phyloP scores from a whole-genome alignment of 2,888 invertebrate genomes.

The Aradus depressus region DNA sequence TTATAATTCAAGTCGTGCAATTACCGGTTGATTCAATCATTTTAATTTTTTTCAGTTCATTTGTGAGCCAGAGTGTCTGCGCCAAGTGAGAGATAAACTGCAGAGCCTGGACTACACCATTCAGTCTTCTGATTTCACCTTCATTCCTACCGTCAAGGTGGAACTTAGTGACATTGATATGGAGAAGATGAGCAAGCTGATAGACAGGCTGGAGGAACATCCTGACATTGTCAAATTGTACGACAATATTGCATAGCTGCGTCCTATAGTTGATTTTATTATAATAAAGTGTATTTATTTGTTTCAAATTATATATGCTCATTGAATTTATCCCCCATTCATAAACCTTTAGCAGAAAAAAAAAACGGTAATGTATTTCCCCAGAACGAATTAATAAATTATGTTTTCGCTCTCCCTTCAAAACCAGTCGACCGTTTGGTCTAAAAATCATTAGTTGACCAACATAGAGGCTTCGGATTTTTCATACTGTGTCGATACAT shows the following conservation, averaged over 20 bases:
- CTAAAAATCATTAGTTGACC: too few relatives aligned
- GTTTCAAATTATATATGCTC: too few relatives aligned
- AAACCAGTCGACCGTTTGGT: too few relatives aligned
- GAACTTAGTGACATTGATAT: slow-evolving; percentile 43
- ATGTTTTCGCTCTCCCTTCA: too few relatives aligned
- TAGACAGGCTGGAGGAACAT: slow-evolving; percentile 43
- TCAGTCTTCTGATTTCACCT: slow-evolving; percentile 41
- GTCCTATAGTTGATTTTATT: too few relatives aligned
- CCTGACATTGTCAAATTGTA: slow-evolving; percentile 48
- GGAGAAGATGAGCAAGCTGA: slow-evolving; percentile 39
- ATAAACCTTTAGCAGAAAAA: too few relatives aligned
- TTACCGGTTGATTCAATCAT: background rate
- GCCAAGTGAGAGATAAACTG: slow-evolving; percentile 41
- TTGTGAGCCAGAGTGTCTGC: slow-evolving; percentile 42
- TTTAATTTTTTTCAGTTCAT: slow-evolving; percentile 42
- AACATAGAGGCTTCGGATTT: too few relatives aligned
- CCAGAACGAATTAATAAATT: too few relatives aligned
- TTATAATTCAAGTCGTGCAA: background rate
- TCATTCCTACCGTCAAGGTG: slow-evolving; percentile 40
- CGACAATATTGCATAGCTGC: slow-evolving; percentile 46
- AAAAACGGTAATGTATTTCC: too few relatives aligned
- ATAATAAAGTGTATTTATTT: too few relatives aligned
- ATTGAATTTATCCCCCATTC: too few relatives aligned
- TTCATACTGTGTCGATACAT: too few relatives aligned
- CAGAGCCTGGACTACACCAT: slow-evolving; percentile 41